Evolutionary conservation across 2,888 invertebrate genomes (phyloP).

Genomic region (Erynnis tages): DNA sequence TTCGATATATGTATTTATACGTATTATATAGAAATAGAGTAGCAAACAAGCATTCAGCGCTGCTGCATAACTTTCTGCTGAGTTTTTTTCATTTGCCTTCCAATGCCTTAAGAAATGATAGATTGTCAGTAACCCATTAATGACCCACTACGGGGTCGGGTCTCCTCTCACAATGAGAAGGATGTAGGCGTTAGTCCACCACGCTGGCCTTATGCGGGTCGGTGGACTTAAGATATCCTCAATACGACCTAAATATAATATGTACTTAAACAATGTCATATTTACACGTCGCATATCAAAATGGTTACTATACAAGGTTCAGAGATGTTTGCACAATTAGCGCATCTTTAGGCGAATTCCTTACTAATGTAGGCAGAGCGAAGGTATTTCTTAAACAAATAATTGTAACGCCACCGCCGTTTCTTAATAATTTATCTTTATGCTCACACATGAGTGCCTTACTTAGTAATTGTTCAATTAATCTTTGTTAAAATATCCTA

Average conservation of each 20-base stretch:
- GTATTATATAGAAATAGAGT: no score
- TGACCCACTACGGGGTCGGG: no score
- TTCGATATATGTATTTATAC: background rate
- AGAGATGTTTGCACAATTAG: constrained; percentile 14
- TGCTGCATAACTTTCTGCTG: no score
- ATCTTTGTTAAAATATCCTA: constrained; percentile 5
- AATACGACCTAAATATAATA: background rate
- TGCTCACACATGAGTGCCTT: background rate
- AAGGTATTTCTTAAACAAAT: constrained; percentile 20
- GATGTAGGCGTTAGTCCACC: no score
- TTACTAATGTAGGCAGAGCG: background rate
- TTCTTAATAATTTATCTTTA: constrained; percentile 16
- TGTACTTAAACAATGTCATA: background rate
- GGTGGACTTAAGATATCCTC: no score
- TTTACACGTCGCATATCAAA: constrained; percentile 17
- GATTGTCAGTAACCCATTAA: no score
- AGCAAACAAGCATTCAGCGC: no score
- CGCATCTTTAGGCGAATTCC: constrained; percentile 16
- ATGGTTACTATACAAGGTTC: constrained; percentile 1
- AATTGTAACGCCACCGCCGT: constrained; percentile 6
- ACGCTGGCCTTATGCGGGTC: no score
- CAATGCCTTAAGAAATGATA: no score
- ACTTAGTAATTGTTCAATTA: constrained; percentile 16
- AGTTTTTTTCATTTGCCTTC: no score
- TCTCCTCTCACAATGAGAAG: no score